Evolutionary conservation across 2,888 invertebrate species (phyloP), one percentile per base, ranked within the genome.

Genomic region (Piscicola geometra): DNA sequence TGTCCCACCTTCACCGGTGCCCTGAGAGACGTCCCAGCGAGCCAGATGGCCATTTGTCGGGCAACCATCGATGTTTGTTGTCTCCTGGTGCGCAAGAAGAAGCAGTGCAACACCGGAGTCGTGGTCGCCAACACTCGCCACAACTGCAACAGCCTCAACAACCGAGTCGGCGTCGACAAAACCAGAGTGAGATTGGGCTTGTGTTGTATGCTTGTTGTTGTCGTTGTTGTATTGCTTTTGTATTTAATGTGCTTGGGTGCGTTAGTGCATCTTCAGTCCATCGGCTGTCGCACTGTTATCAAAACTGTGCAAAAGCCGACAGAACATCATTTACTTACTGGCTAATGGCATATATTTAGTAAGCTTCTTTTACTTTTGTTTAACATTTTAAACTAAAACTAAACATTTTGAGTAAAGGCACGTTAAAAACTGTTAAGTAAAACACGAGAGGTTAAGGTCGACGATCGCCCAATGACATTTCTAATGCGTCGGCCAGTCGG

Each of bases 41-140:
- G 72, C 32, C 79, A 82, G 60, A 81, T 80, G 78, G 67, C 75
- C 28, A 78, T 79, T 75, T 78, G 78, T 52, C 47, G 75, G 30
- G 76, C 80, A 30, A 78, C 82, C 50, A 74, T 82, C 5, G 79
- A 82, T 76, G 81, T 84, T 35, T 84, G 84, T 79, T 84, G 84
- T 70, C 80, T 84, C 71, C 82, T 82, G 73, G 80, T 82, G 50
- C 80, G 81, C 35, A 82, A 83, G 73, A 77, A 80, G n/a, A 79
- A 79, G 47, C 81, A 82, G 78, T 84, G 84, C 77, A 78, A 79
- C 41, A 60, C 70, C 36, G 84, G 84, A 52, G 81, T 81, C 70
- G 75, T 79, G 64, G 80, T 80, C 28, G 82, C 82, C n/a, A 52
- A 74, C 33, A 50, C 68, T 5, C 64, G 74, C 41, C 50, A 72